These are phyloP conservation scores for Himantopus leucocephalus DNA, from an alignment of 2,113 vertebrate genomes.

Conservation along the genomic window DNA sequence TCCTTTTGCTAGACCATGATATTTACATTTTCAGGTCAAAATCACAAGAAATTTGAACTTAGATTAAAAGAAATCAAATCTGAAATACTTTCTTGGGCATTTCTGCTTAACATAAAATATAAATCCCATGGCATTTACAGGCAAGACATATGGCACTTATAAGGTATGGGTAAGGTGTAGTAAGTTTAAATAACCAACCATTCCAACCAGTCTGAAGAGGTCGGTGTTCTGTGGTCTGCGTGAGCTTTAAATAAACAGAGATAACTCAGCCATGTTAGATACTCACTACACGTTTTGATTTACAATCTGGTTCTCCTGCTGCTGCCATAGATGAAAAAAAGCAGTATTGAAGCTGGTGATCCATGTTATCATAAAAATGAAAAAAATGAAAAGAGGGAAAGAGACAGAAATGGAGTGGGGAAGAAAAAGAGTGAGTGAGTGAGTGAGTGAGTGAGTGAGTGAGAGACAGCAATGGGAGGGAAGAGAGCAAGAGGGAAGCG, in stretches of 20 bases:
- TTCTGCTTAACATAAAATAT: background rate
- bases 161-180: background rate
- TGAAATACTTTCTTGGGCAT: background rate
- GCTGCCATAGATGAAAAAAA: background rate
- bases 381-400: background rate
- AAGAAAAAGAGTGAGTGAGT: background rate
- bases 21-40: background rate
- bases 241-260: background rate
- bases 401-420: no score
- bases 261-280: background rate
- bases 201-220: rapidly evolving
- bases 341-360: background rate
- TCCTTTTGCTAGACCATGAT: background rate
- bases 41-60: background rate
- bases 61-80: background rate
- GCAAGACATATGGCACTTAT: background rate
- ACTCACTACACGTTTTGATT: background rate
- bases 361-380: background rate
- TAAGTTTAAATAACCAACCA: background rate
- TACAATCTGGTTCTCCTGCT: background rate
- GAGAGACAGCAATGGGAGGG: background rate
- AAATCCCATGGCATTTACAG: background rate
- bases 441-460: rapidly evolving
- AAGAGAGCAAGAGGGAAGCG: background rate
- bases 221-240: background rate